Conservation (phyloP, 2,797 vertebrate species). For the Podarcis siculus region DNA sequence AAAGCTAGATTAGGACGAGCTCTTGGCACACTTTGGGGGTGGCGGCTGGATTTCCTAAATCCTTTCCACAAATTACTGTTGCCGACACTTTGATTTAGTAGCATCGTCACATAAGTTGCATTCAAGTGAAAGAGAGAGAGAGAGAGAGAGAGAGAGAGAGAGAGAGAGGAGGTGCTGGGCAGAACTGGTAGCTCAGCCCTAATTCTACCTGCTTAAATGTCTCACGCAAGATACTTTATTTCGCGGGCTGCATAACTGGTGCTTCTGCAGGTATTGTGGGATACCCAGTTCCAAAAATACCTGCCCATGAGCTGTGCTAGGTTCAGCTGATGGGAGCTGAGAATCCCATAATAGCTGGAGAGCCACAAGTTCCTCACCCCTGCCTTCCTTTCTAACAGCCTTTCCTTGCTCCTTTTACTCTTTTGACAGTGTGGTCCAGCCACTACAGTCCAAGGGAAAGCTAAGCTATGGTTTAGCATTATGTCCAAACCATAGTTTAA, state of each 20-base stretch:
- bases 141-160: too few relatives aligned
- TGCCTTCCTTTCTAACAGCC: not conserved
- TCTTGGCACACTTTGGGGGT: slow-evolving; percentile 20
- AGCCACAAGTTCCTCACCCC: not conserved
- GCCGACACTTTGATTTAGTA: not conserved
- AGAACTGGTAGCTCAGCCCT: not conserved
- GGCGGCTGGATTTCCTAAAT: not conserved
- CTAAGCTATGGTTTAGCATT: not conserved
- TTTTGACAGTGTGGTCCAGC: too few relatives aligned
- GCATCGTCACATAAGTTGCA: not conserved
- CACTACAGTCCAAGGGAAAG: not conserved
- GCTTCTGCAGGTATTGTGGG: too few relatives aligned
- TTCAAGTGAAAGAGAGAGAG: too few relatives aligned
- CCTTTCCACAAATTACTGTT: not conserved
- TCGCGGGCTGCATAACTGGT: too few relatives aligned
- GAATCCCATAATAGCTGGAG: not conserved
- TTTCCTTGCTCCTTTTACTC: not conserved
- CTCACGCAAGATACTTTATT: not conserved
- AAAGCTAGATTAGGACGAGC: not conserved
- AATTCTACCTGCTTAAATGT: not conserved
- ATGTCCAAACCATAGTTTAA: not conserved
- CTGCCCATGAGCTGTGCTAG: too few relatives aligned
- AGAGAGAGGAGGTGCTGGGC: too few relatives aligned
- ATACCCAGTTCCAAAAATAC: too few relatives aligned
- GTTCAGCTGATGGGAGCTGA: too few relatives aligned